Percentiles rank a stretch among this genome's conserved stretches.
phyloP scores from a whole-genome alignment of 2,797 vertebrate genomes.

The Aselliscus stoliczkanus region DNA sequence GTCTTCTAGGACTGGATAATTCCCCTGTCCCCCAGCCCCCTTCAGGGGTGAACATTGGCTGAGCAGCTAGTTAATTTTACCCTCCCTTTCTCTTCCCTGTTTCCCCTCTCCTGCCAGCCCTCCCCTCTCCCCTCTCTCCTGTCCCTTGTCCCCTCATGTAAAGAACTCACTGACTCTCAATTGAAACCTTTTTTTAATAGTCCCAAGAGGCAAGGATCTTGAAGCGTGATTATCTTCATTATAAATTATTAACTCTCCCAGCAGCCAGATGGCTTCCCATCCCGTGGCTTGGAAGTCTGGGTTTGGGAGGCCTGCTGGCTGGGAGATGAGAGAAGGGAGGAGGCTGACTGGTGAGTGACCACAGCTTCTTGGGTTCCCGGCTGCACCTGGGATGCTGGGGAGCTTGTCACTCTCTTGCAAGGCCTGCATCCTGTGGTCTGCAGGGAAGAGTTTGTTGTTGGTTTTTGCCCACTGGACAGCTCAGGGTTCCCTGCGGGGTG shows the following conservation, averaged over 20 bases:
- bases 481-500: neutral
- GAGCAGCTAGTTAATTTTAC: constrained; percentile 11
- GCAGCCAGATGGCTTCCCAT: constrained; percentile 73
- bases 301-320: constrained; percentile 33
- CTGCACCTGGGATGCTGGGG: neutral
- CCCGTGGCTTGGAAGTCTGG: constrained; percentile 30
- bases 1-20: constrained; percentile 74
- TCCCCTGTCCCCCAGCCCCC: constrained; percentile 65
- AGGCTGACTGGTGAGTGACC: neutral
- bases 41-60: constrained; percentile 3
- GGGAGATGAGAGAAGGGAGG: neutral
- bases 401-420: neutral
- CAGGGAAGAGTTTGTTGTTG: neutral
- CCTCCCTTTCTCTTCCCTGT: neutral
- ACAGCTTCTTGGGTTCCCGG: neutral
- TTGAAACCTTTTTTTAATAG: constrained; percentile 77
- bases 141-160: constrained; percentile 54
- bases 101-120: neutral
- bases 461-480: neutral
- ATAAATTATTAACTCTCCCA: constrained; percentile 78
- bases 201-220: constrained; percentile 62
- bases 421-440: neutral
- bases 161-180: constrained; percentile 73
- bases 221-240: constrained; percentile 76
- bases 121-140: constrained; percentile 52